Percentiles rank a stretch among this genome's conserved stretches.
These are phyloP conservation scores for Netelia melanura DNA, from an alignment of 2,888 invertebrate species.

Conservation along the genomic window DNA sequence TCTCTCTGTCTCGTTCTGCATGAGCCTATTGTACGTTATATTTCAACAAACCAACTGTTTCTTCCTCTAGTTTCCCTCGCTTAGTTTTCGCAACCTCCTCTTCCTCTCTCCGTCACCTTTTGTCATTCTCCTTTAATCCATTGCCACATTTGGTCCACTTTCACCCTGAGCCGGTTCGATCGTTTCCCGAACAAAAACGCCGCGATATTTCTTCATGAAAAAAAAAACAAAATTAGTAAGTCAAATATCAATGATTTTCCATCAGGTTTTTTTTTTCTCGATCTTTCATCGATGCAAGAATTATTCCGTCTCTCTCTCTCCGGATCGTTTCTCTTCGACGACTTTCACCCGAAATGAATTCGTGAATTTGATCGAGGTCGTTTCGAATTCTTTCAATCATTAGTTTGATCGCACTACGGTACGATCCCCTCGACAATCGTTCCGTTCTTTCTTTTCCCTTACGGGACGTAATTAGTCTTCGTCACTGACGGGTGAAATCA, in stretches of 20 bases:
- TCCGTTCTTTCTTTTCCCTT: slow-evolving; percentile 47
- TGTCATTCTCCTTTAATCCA: background rate
- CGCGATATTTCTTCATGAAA: background rate
- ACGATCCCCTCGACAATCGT: slow-evolving; percentile 40
- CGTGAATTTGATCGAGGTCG: slow-evolving; percentile 37
- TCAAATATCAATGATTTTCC: background rate
- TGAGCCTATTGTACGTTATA: background rate
- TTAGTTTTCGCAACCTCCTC: background rate
- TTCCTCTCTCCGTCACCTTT: background rate
- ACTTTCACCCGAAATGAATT: slow-evolving; percentile 44
- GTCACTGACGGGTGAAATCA: slow-evolving; percentile 67
- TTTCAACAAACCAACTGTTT: slow-evolving; percentile 20
- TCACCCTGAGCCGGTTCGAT: background rate
- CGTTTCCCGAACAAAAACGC: too few species aligned
- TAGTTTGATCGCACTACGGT: slow-evolving; percentile 34
- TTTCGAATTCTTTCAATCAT: slow-evolving; percentile 66
- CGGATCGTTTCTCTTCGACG: slow-evolving; percentile 13
- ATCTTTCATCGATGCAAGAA: slow-evolving; percentile 22
- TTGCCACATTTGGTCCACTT: background rate
- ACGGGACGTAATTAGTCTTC: slow-evolving; percentile 67
- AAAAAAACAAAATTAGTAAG: background rate
- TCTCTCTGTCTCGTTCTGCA: slow-evolving; percentile 37
- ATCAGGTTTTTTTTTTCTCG: background rate
- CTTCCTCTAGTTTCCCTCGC: background rate
- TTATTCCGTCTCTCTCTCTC: background rate